These are phyloP conservation scores for Carabus problematicus DNA, from an alignment of 2,888 invertebrate genomes.

Conservation along the genomic window DNA sequence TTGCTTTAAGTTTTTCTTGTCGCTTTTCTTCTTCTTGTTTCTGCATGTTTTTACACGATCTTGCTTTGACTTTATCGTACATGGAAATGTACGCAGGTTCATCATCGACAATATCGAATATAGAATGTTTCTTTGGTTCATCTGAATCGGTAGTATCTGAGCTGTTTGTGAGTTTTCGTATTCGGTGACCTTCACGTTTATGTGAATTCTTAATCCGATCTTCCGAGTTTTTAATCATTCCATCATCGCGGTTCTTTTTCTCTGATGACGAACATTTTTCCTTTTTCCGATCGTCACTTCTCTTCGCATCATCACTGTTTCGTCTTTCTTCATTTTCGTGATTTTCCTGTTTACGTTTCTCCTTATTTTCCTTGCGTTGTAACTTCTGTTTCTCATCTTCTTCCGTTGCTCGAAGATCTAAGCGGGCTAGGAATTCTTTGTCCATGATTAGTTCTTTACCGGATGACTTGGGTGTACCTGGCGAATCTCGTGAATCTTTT, in stretches of 20 bases:
- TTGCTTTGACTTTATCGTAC: slow-evolving; percentile 96
- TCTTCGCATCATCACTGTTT: slow-evolving; percentile 50
- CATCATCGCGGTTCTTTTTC: slow-evolving; percentile 63
- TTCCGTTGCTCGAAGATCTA: slow-evolving; percentile 64
- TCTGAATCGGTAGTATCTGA: slow-evolving; percentile 78
- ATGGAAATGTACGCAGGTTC: slow-evolving; percentile 93
- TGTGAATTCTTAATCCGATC: slow-evolving; percentile 47
- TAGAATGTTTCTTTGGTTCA: slow-evolving; percentile 87
- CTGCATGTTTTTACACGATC: slow-evolving; percentile 93
- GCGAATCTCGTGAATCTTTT: slow-evolving; percentile 47
- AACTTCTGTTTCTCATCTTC: slow-evolving; percentile 68
- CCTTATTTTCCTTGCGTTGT: slow-evolving; percentile 64
- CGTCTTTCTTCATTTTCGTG: slow-evolving; percentile 58
- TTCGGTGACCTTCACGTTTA: slow-evolving; percentile 52
- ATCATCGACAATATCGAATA: slow-evolving; percentile 88
- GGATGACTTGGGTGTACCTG: slow-evolving; percentile 49
- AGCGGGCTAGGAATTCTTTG: slow-evolving; percentile 66
- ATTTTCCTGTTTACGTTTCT: slow-evolving; percentile 62
- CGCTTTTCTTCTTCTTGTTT: slow-evolving; percentile 89
- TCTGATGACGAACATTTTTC: slow-evolving; percentile 64
- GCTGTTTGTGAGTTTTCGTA: slow-evolving; percentile 62
- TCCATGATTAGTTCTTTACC: slow-evolving; percentile 58
- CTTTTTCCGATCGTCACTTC: slow-evolving; percentile 57
- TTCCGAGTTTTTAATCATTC: slow-evolving; percentile 47
- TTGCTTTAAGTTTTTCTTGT: slow-evolving; percentile 85